Evolutionary conservation across 2,797 vertebrate genomes (phyloP).

Genomic region (Diglossa cyanea): DNA sequence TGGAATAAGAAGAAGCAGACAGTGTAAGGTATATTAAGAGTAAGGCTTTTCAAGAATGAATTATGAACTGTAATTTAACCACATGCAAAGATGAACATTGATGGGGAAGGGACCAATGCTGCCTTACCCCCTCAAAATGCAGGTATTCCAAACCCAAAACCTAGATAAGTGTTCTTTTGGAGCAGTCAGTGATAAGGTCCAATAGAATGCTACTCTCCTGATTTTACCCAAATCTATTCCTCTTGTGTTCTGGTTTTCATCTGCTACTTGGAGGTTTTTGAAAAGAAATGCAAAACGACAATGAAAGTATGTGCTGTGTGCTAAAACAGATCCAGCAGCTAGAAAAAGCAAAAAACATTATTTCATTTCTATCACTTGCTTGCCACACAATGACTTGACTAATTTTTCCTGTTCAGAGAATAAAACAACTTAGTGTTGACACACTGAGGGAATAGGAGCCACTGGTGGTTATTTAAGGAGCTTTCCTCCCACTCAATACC

Average conservation of each 20-base stretch:
- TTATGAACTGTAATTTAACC: background rate
- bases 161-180: background rate
- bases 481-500: slow-evolving; percentile 28
- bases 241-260: background rate
- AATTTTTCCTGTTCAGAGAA: background rate
- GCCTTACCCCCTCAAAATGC: background rate
- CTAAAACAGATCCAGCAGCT: background rate
- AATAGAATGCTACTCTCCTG: background rate
- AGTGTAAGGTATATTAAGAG: background rate
- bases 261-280: background rate
- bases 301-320: background rate
- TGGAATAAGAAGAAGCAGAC: background rate
- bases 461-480: slow-evolving; percentile 43
- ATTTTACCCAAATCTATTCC: background rate
- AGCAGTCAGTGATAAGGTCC: background rate
- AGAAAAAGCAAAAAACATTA: background rate
- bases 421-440: background rate
- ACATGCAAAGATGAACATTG: background rate
- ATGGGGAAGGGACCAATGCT: background rate
- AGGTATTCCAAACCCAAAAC: background rate
- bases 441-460: background rate
- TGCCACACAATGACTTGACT: background rate
- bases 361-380: background rate
- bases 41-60: background rate
- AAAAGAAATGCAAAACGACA: background rate